These are phyloP conservation scores for Patiria miniata DNA, from an alignment of 35 echinoderm and acorn worm genomes.

Conservation along the genomic window DNA sequence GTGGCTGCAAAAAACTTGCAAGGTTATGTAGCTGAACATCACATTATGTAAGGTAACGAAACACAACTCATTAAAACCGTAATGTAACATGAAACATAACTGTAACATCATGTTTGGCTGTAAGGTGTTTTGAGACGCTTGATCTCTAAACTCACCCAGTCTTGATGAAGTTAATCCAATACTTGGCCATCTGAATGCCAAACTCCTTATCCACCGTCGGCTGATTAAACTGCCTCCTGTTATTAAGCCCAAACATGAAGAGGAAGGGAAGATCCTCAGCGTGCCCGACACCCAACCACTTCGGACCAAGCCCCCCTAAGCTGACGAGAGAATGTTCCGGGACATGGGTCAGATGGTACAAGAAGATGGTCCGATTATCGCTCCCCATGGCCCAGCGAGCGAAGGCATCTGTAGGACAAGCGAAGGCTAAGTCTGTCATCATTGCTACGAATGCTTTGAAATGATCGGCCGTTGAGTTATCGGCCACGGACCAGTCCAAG, in stretches of 20 bases:
- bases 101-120: too few relatives aligned
- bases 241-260: conserved; percentile 73
- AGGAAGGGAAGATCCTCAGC: conserved; percentile 68
- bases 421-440: conserved; percentile 60
- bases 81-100: too few relatives aligned
- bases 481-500: conserved; percentile 50
- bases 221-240: background rate
- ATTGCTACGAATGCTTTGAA: conserved; percentile 39
- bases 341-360: conserved; percentile 65
- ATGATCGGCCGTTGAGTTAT: conserved; percentile 41
- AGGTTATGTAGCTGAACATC: too few relatives aligned
- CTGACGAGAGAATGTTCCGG: conserved; percentile 32
- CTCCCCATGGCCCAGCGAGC: conserved; percentile 30
- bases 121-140: too few relatives aligned
- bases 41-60: too few relatives aligned
- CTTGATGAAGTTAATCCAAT: conserved; percentile 67
- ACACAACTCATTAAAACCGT: too few relatives aligned
- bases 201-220: conserved; percentile 40
- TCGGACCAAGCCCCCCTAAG: background rate
- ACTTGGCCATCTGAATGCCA: conserved; percentile 42
- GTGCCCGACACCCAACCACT: conserved; percentile 62
- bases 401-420: conserved; percentile 43
- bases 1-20: too few relatives aligned
- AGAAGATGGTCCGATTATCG: conserved; percentile 20
- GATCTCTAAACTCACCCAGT: conserved; percentile 38